Conservation (phyloP, 2,797 vertebrate species). For the Eulemur coronatus region DNA sequence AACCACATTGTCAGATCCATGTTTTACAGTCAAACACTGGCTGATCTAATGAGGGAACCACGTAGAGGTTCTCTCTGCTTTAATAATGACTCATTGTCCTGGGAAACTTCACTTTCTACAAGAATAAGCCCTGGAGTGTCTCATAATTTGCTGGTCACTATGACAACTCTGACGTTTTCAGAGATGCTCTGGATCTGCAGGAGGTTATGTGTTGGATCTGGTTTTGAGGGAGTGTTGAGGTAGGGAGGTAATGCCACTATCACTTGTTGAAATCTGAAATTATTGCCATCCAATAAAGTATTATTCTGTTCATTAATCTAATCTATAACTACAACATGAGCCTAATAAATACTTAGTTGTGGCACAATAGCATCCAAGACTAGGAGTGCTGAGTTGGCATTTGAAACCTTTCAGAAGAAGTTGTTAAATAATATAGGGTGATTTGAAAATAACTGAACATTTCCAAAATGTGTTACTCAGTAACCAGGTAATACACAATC, state of each 20-base stretch:
- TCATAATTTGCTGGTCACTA: constrained; percentile 13
- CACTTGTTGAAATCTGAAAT: not conserved
- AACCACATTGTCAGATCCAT: not conserved
- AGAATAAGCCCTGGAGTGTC: not conserved
- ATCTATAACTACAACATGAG: not conserved
- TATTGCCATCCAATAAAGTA: not conserved
- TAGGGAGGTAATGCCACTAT: not conserved
- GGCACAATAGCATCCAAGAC: not conserved
- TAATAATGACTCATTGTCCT: constrained; percentile 7
- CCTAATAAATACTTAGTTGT: not conserved
- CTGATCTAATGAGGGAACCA: not conserved
- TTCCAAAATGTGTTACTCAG: not conserved
- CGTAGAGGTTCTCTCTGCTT: not conserved
- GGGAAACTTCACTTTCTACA: not conserved
- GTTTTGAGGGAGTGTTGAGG: not conserved
- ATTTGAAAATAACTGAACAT: not conserved
- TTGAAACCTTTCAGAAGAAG: not conserved
- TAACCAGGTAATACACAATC: not conserved
- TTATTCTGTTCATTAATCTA: not conserved
- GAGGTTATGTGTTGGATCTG: not conserved
- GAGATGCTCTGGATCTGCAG: not conserved
- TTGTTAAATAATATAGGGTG: not conserved
- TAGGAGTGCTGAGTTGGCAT: not conserved
- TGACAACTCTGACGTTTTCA: not conserved
- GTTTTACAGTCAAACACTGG: not conserved